Evolutionary conservation across 2,113 vertebrate genomes (phyloP).

Genomic region (Dipodomys ordii): DNA sequence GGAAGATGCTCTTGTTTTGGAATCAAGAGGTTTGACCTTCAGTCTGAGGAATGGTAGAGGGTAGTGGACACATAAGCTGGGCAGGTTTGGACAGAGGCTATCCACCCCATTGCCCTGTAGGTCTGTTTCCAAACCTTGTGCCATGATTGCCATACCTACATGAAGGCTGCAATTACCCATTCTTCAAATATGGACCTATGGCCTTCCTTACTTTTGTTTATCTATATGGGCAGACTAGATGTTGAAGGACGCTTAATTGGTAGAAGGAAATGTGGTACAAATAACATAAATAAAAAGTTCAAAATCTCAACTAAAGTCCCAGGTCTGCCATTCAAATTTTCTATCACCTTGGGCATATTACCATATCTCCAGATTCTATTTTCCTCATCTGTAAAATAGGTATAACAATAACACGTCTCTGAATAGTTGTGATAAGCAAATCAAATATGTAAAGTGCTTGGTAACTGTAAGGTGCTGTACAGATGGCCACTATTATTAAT

Average conservation of each 20-base stretch:
- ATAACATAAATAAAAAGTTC: background rate
- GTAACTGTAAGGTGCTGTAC: constrained; percentile 60
- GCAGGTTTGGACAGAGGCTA: background rate
- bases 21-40: background rate
- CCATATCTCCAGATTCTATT: background rate
- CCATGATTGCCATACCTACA: background rate
- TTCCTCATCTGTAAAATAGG: constrained; percentile 61
- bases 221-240: background rate
- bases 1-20: background rate
- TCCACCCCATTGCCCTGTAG: background rate
- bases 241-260: background rate
- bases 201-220: background rate
- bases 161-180: background rate
- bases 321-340: background rate
- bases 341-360: constrained; percentile 3
- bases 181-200: background rate
- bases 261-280: background rate
- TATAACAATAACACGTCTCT: constrained; percentile 66
- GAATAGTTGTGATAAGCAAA: constrained; percentile 71
- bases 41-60: background rate
- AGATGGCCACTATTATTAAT: constrained; percentile 76
- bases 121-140: rapidly evolving
- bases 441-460: constrained; percentile 66
- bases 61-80: background rate
- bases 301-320: background rate